Evolutionary conservation across 2,113 vertebrate species (phyloP).

Genomic region (Camelus dromedarius): DNA sequence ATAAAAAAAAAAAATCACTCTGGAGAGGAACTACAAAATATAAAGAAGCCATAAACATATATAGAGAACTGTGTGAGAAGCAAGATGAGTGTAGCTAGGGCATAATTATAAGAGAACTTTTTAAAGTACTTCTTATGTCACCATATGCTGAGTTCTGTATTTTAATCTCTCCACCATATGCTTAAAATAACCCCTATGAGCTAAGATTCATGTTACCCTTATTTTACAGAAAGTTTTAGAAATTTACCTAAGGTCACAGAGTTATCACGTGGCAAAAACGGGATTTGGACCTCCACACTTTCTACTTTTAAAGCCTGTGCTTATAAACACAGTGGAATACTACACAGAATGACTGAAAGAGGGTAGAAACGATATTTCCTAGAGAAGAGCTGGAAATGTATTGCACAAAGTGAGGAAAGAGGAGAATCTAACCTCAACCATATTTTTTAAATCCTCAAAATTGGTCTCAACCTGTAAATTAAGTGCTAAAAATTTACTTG

Average conservation of each 20-base stretch:
- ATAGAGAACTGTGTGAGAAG: not conserved
- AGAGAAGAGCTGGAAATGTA: not conserved
- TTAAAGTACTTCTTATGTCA: not conserved
- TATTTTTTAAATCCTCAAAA: conserved; percentile 9
- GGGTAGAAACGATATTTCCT: not conserved
- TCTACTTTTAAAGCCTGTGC: not conserved
- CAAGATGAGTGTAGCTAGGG: not conserved
- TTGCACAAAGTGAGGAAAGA: not conserved
- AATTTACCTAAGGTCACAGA: not conserved
- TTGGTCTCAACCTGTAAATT: not conserved
- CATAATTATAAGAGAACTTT: not conserved
- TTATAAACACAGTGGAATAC: not conserved
- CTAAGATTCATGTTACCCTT: not conserved
- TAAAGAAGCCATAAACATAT: not conserved
- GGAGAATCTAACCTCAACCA: not conserved
- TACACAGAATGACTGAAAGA: not conserved
- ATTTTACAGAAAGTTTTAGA: not conserved
- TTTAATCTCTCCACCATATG: conserved; percentile 3
- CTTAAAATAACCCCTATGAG: conserved; percentile 40
- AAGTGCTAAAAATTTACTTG: not conserved
- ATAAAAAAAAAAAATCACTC: not conserved
- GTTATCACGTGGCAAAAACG: not conserved
- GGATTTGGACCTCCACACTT: not conserved
- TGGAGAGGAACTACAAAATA: not conserved
- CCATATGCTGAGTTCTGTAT: not conserved